Evolutionary conservation across 2,888 invertebrate species (phyloP), one percentile per base, ranked within the genome.

Genomic region (Venusia cambrica): DNA sequence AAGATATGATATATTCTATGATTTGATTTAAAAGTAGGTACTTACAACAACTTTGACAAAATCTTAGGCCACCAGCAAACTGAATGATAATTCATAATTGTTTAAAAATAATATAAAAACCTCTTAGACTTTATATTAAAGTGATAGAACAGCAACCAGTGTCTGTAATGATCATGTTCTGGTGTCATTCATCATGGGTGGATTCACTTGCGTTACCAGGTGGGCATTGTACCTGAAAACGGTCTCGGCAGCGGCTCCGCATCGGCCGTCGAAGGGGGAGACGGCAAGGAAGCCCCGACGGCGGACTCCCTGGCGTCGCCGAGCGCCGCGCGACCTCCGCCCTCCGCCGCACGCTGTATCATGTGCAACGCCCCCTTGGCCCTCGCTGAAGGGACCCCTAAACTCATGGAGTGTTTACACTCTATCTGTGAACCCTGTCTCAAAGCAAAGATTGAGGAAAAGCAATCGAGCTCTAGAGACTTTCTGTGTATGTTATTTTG

Each of bases 391-490:
- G 87, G 87, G 56, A 80, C 78, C 28, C 95, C 96, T 15, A 95
- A 95, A 81, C 88, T 97, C 40, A 85, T 97, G 63, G 95, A 95
- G 77, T 97, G 97, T 72, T 88, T 97, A 51, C 97, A 97, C 75
- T 93, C 95, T 30, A 92, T 94, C 39, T 97, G 97, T 73, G 89
- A 91, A 35, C 87, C 90, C 44, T 96, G 96, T 78, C 83, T 95
- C 54, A 90, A 89, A 51, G 89, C 90, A 37, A 94, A 93, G 74
- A 76, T 93, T 12, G 83, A 87, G 8, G 87, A 87, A 57, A 72
- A 72, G 20, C 73, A 75, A 20, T 63, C 73, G 17, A 61, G 57
- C 51, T 69, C 69, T 26, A 58, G 78, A 33, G 87, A 87, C 51
- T 87, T 77, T 43, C 50, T 81, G 32, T 80, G 87, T 85, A 46